Conservation (phyloP, 2,888 invertebrate species). For the Lycophotia porphyrea region DNA sequence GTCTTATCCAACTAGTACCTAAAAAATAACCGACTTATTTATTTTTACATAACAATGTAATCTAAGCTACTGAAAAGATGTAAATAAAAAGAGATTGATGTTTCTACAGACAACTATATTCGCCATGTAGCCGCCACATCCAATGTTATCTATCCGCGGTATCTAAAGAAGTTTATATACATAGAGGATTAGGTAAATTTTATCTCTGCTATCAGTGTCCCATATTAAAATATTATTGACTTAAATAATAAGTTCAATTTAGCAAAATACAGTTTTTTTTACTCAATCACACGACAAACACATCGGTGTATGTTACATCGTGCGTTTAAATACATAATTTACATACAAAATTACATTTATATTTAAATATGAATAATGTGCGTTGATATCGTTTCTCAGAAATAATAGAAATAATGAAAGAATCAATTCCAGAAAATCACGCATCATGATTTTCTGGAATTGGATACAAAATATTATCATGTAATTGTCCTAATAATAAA, state of each 20-base stretch:
- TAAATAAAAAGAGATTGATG: neutral
- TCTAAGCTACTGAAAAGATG: neutral
- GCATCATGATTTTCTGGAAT: too few species aligned
- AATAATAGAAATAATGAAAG: too few species aligned
- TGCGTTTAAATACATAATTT: neutral
- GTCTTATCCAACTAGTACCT: neutral
- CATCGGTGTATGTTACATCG: neutral
- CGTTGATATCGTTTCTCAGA: neutral
- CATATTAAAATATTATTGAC: conserved; percentile 5
- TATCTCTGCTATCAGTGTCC: conserved; percentile 20
- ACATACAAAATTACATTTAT: neutral
- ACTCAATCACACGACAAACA: neutral
- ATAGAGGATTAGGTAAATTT: conserved; percentile 30
- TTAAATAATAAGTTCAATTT: neutral
- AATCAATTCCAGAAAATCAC: too few species aligned
- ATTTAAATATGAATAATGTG: neutral
- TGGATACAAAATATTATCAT: too few species aligned
- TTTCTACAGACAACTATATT: neutral
- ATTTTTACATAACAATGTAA: neutral
- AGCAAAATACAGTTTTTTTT: neutral
- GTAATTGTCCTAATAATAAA: neutral
- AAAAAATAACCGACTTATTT: too few species aligned
- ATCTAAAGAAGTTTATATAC: neutral
- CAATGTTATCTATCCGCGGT: conserved; percentile 5
- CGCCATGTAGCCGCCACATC: conserved; percentile 15